phyloP scores from a whole-genome alignment of 2,113 vertebrate genomes.

The Typhlomys cinereus region DNA sequence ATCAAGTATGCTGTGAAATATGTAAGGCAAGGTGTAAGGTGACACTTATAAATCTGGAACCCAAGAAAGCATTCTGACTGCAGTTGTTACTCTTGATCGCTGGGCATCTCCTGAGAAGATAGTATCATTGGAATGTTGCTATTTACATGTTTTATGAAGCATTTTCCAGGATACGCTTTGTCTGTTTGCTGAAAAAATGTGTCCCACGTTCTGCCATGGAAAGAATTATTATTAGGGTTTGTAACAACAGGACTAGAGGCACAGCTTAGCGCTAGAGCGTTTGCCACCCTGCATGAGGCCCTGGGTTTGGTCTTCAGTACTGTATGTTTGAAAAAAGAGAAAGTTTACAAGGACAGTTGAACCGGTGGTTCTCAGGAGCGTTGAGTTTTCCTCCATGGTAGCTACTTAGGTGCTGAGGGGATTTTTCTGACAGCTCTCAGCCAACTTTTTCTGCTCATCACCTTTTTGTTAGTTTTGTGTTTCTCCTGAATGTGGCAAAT shows the following conservation, averaged over 20 bases:
- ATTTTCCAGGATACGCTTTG: background rate
- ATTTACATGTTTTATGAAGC: background rate
- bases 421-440: background rate
- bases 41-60: background rate
- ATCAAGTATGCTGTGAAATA: background rate
- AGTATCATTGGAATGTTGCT: conserved; percentile 25
- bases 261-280: background rate
- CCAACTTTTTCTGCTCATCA: background rate
- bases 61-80: background rate
- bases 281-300: background rate
- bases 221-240: background rate
- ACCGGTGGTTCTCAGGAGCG: background rate
- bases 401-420: background rate
- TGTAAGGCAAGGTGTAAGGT: background rate
- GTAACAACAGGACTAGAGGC: background rate
- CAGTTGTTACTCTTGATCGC: background rate
- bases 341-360: background rate
- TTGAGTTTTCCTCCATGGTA: background rate
- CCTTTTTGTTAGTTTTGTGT: background rate
- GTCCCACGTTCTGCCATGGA: background rate
- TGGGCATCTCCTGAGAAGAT: background rate
- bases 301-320: background rate
- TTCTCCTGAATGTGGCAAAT: background rate
- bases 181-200: background rate
- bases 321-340: background rate